Evolutionary conservation across 2,113 vertebrate genomes (phyloP).

Genomic region (Macquaria ambigua): DNA sequence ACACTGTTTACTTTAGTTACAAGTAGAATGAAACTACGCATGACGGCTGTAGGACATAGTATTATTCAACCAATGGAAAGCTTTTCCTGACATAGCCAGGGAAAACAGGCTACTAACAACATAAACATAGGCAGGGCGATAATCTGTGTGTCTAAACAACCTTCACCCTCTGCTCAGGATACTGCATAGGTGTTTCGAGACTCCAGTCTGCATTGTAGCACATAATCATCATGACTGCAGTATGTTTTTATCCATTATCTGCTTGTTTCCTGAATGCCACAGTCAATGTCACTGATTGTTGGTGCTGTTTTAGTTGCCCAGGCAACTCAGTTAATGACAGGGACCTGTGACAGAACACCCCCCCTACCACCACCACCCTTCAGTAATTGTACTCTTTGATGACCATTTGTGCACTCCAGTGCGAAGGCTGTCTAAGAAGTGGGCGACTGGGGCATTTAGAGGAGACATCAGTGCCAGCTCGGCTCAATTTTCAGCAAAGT

Average conservation of each 20-base stretch:
- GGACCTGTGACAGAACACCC: conserved; percentile 38
- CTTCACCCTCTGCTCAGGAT: conserved; percentile 6
- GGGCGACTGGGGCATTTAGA: conserved; percentile 43
- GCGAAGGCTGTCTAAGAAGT: conserved; percentile 61
- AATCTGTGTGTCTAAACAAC: background rate
- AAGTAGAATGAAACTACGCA: background rate
- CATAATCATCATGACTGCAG: conserved; percentile 30
- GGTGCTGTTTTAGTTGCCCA: conserved; percentile 61
- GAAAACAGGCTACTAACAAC: background rate
- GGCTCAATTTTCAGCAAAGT: conserved; percentile 26
- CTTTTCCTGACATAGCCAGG: background rate
- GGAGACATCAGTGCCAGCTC: conserved; percentile 16
- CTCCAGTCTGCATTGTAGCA: conserved; percentile 23
- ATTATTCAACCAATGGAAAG: background rate
- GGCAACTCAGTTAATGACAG: conserved; percentile 74
- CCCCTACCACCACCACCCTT: background rate
- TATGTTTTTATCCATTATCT: conserved; percentile 47
- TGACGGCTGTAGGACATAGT: background rate
- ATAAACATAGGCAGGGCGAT: background rate
- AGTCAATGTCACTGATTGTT: conserved; percentile 62
- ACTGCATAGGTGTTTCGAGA: background rate
- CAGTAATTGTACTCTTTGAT: conserved; percentile 64
- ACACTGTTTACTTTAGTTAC: conserved; percentile 4
- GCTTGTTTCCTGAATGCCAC: conserved; percentile 50
- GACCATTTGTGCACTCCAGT: conserved; percentile 66